Evolutionary conservation across 2,113 vertebrate species (phyloP).

Genomic region (Actenoides lindsayi): DNA sequence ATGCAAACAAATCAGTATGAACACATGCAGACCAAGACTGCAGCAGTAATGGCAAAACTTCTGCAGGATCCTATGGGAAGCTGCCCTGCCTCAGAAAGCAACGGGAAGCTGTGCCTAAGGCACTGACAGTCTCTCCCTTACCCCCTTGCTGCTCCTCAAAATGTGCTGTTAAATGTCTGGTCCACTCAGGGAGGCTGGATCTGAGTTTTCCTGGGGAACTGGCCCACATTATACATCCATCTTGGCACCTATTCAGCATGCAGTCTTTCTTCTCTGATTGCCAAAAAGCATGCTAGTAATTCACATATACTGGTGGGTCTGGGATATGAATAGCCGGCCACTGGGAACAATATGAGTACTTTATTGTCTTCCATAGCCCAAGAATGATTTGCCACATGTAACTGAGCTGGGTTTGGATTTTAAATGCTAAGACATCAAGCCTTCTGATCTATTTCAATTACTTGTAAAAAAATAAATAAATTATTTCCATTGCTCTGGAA

Average conservation of each 20-base stretch:
- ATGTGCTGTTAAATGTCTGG: neutral
- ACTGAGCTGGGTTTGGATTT: conserved; percentile 12
- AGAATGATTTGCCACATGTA: conserved; percentile 27
- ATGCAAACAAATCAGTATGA: neutral
- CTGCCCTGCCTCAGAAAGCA: neutral
- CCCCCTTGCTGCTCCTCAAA: neutral
- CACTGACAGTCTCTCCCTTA: neutral
- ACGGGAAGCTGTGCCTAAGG: neutral
- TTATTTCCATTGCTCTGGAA: neutral
- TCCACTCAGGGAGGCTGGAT: neutral
- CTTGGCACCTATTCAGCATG: conserved; percentile 2
- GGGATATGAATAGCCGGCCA: conserved; percentile 37
- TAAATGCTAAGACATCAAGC: neutral
- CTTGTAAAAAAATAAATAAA: neutral
- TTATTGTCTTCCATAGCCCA: conserved; percentile 29
- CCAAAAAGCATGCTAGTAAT: conserved; percentile 12
- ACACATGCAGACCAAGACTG: neutral
- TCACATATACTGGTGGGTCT: conserved; percentile 28
- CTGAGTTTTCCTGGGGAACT: neutral
- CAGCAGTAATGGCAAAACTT: neutral
- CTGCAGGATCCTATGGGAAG: neutral
- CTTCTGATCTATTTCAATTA: neutral
- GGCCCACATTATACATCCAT: neutral
- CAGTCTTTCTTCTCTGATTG: conserved; percentile 1
- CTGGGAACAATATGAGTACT: conserved; percentile 14